These are phyloP conservation scores for Pseudorhombus dupliciocellatus DNA, from an alignment of 2,113 vertebrate genomes.

Conservation along the genomic window DNA sequence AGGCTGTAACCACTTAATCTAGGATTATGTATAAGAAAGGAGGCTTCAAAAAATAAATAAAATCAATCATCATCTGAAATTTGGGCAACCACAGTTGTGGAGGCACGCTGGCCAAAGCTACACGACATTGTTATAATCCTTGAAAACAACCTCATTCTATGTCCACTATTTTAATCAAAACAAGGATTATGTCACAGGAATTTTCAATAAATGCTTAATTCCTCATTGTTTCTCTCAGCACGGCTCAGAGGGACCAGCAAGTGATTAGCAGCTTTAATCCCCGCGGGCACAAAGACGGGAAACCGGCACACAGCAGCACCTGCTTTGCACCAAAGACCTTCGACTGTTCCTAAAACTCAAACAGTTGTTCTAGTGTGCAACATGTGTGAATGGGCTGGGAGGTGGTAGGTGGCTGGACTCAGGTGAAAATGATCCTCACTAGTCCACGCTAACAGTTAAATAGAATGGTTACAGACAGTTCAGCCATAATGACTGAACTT, in stretches of 20 bases:
- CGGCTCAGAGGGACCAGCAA: slow-evolving; percentile 44
- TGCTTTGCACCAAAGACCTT: slow-evolving; percentile 40
- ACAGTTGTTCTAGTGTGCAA: not conserved
- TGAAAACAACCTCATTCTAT: slow-evolving; percentile 6
- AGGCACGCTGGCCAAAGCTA: not conserved
- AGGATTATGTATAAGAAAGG: slow-evolving; percentile 40
- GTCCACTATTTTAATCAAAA: slow-evolving; percentile 6
- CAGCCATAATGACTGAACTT: not conserved
- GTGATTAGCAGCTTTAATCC: slow-evolving; percentile 70
- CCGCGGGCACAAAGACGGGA: slow-evolving; percentile 37
- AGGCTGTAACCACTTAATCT: slow-evolving; percentile 48
- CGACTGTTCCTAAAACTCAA: slow-evolving; percentile 37
- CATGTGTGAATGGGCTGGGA: not conserved
- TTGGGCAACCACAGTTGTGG: slow-evolving; percentile 3
- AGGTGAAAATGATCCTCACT: not conserved
- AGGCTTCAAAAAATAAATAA: slow-evolving; percentile 25
- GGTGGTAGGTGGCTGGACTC: not conserved
- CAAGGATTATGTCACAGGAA: slow-evolving; percentile 66
- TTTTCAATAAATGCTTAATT: slow-evolving; percentile 72
- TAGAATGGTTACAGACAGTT: not conserved
- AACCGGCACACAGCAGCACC: slow-evolving; percentile 44
- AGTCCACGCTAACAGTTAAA: not conserved
- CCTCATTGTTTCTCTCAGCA: slow-evolving; percentile 51
- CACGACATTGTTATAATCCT: not conserved
- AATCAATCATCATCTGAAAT: no score